A percentile compares a stretch with the other conserved stretches of the same genome.
These are phyloP conservation scores for Zaprionus nigranus DNA, from an alignment of 1,140 invertebrate genomes.

Conservation along the genomic window DNA sequence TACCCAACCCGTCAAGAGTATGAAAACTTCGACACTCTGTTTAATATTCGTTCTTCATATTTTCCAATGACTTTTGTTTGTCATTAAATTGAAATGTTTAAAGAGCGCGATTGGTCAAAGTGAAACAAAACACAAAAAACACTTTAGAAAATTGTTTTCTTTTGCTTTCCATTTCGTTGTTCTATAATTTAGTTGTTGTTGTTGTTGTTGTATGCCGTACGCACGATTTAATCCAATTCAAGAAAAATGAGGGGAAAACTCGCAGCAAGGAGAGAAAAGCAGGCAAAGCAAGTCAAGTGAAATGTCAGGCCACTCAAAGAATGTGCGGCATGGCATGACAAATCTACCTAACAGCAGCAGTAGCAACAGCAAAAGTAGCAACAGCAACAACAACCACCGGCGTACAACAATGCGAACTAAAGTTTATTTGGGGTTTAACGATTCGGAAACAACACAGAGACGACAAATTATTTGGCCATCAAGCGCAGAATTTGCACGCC, in stretches of 20 bases:
- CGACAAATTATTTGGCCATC: constrained; percentile 82
- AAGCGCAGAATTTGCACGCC: constrained; percentile 64
- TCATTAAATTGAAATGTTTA: constrained; percentile 41
- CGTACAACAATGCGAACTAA: constrained; percentile 24
- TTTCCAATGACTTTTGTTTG: constrained; percentile 39
- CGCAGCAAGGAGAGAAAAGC: neutral
- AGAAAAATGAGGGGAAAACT: constrained; percentile 31
- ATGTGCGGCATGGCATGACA: constrained; percentile 64
- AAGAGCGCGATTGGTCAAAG: constrained; percentile 30
- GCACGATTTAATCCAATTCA: constrained; percentile 66
- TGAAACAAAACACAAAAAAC: constrained; percentile 29
- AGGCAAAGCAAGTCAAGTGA: constrained; percentile 59
- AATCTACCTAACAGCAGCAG: constrained; percentile 61
- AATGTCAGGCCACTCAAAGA: constrained; percentile 78
- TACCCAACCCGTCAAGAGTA: neutral
- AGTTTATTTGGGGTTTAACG: constrained; percentile 76
- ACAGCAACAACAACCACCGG: constrained; percentile 30
- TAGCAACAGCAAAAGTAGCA: constrained; percentile 35
- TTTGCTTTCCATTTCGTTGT: neutral
- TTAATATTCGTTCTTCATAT: constrained; percentile 6
- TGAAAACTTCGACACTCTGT: neutral
- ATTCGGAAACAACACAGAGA: constrained; percentile 75
- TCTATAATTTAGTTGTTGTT: constrained; percentile 10
- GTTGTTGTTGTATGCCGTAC: constrained; percentile 22
- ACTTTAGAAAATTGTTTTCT: constrained; percentile 50